Evolutionary conservation across 2,797 vertebrate species (phyloP).

Genomic region (Pseudomugil gertrudae): DNA sequence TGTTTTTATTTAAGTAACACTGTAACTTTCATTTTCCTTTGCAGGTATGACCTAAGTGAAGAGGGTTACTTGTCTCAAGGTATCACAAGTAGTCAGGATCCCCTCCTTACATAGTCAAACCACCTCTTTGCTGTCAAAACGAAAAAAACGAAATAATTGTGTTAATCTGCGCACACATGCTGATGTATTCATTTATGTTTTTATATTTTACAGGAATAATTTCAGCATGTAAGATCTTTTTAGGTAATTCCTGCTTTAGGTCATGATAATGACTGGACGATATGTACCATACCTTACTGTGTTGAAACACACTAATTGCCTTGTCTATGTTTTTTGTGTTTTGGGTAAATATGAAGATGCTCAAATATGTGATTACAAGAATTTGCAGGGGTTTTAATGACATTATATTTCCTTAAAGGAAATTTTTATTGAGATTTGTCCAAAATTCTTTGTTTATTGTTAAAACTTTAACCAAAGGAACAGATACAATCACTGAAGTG

Average conservation of each 20-base stretch:
- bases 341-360: slow-evolving; percentile 63
- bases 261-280: slow-evolving; percentile 29
- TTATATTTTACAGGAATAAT: slow-evolving; percentile 32
- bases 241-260: slow-evolving; percentile 48
- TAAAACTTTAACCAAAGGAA: slow-evolving; percentile 66
- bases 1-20: neutral
- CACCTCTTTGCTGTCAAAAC: slow-evolving; percentile 78
- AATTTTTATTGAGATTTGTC: slow-evolving; percentile 33
- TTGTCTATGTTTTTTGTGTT: slow-evolving; percentile 56
- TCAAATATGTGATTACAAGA: slow-evolving; percentile 18
- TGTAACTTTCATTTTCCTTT: slow-evolving; percentile 22
- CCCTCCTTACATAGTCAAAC: slow-evolving; percentile 53
- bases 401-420: slow-evolving; percentile 45
- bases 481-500: slow-evolving; percentile 37
- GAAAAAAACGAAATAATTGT: slow-evolving; percentile 7
- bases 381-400: slow-evolving; percentile 54
- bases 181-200: slow-evolving; percentile 48
- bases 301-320: slow-evolving; percentile 57
- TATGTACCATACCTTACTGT: slow-evolving; percentile 42
- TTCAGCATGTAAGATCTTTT: slow-evolving; percentile 64
- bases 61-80: slow-evolving; percentile 83
- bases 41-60: slow-evolving; percentile 94
- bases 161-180: slow-evolving; percentile 73
- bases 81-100: slow-evolving; percentile 63
- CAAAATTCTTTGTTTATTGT: slow-evolving; percentile 34